Conservation (phyloP, 2,888 invertebrate species). For the Drosophila meridiana region DNA sequence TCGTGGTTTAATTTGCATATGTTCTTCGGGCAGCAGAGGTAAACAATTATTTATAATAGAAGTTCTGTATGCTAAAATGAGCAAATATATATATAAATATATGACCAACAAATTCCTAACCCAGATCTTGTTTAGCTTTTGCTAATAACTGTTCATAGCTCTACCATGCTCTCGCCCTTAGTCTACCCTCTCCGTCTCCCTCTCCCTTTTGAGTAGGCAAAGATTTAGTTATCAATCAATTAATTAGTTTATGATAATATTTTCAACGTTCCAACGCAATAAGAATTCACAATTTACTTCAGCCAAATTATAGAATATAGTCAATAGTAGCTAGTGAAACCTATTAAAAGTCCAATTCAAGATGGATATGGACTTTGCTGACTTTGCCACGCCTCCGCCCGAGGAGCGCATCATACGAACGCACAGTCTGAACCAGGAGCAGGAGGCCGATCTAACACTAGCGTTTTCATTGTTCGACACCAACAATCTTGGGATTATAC, state of each 20-base stretch:
- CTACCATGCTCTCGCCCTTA: background rate
- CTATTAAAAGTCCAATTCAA: background rate
- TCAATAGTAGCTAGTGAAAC: background rate
- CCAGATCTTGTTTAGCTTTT: background rate
- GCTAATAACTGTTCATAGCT: background rate
- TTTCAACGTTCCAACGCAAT: background rate
- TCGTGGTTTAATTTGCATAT: constrained; percentile 23
- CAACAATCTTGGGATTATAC: constrained; percentile 30
- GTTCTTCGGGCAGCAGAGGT: background rate
- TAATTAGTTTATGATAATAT: background rate
- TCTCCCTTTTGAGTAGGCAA: background rate
- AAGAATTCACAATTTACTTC: background rate
- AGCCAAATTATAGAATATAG: constrained; percentile 13
- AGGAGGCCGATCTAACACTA: constrained; percentile 44
- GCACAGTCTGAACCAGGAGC: constrained; percentile 44
- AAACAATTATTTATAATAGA: constrained; percentile 1
- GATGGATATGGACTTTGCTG: constrained; percentile 58
- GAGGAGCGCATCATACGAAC: constrained; percentile 48
- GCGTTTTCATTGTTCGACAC: constrained; percentile 57
- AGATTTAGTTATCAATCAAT: background rate
- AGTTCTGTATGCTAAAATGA: background rate
- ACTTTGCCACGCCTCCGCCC: constrained; percentile 56
- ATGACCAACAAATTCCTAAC: background rate
- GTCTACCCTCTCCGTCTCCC: background rate
- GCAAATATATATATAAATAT: background rate